phyloP scores from a whole-genome alignment of 2,888 invertebrate genomes.

The Athalia cordata region DNA sequence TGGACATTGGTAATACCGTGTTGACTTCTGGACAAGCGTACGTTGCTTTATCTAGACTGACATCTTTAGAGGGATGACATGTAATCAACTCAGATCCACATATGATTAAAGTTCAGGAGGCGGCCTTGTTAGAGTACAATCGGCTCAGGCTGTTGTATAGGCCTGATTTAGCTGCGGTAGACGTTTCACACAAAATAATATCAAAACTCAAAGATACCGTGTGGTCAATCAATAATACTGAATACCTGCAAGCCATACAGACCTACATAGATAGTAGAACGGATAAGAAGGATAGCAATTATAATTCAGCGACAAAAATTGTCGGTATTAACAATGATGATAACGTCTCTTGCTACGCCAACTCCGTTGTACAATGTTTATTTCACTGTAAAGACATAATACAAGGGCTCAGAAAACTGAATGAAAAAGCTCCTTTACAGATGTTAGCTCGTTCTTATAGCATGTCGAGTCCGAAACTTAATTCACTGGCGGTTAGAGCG shows the following conservation, averaged over 20 bases:
- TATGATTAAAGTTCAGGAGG: conserved; percentile 49
- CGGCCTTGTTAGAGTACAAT: conserved; percentile 53
- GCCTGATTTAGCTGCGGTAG: conserved; percentile 45
- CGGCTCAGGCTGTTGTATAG: conserved; percentile 48
- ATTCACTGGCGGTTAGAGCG: conserved; percentile 22
- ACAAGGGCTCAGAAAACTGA: not conserved
- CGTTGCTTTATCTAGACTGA: conserved; percentile 8
- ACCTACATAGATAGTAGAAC: not conserved
- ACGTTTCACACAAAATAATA: conserved; percentile 17
- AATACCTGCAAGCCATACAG: conserved; percentile 13
- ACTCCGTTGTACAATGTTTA: conserved; percentile 47
- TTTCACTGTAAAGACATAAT: conserved; percentile 41
- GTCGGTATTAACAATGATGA: conserved; percentile 46
- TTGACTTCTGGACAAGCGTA: conserved; percentile 34
- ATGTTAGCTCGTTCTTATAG: not conserved
- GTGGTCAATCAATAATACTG: not conserved
- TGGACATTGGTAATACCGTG: conserved; percentile 40
- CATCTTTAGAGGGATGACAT: conserved; percentile 51
- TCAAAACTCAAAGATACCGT: conserved; percentile 42
- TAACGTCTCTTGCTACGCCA: conserved; percentile 48
- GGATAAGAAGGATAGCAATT: not conserved
- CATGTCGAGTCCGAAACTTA: not conserved
- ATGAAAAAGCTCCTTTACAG: not conserved
- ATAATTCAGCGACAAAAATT: not conserved
- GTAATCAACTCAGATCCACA: conserved; percentile 54